phyloP scores from a whole-genome alignment of 2,888 invertebrate species.

The Aproaerema taeniolella region DNA sequence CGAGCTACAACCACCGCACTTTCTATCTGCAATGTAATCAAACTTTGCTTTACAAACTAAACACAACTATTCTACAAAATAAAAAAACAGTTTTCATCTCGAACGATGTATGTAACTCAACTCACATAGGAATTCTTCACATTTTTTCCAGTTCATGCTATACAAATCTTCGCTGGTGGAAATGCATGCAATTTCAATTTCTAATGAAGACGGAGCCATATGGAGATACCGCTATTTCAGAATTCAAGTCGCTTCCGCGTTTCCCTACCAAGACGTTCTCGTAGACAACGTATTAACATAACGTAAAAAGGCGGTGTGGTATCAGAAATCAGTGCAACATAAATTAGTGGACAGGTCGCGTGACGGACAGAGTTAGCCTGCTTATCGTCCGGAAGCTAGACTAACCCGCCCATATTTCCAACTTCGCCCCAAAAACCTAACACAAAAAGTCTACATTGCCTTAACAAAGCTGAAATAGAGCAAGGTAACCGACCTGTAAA shows the following conservation, averaged over 20 bases:
- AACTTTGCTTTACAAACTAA: too few relatives aligned
- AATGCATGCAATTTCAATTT: conserved; percentile 33
- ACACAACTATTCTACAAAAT: too few relatives aligned
- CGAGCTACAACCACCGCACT: too few relatives aligned
- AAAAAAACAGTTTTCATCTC: too few relatives aligned
- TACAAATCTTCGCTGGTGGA: too few relatives aligned
- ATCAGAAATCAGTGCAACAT: conserved; percentile 72
- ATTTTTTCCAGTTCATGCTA: conserved; percentile 4
- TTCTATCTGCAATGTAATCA: conserved; percentile 55
- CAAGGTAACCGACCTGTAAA: conserved; percentile 27
- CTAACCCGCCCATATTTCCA: conserved; percentile 39
- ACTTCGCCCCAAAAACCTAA: conserved; percentile 38
- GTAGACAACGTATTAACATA: conserved; percentile 59
- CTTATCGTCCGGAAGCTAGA: conserved; percentile 71
- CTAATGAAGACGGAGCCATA: conserved; percentile 25
- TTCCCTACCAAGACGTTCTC: too few relatives aligned
- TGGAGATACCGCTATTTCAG: conserved; percentile 26
- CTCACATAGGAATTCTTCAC: too few relatives aligned
- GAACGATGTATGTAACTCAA: too few relatives aligned
- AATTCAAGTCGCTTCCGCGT: conserved; percentile 29
- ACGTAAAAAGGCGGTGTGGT: conserved; percentile 55
- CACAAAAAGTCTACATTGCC: conserved; percentile 49
- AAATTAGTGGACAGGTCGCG: conserved; percentile 74
- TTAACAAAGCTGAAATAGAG: conserved; percentile 29
- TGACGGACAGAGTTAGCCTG: conserved; percentile 70